Evolutionary conservation across 2,888 invertebrate species (phyloP).

Genomic region (Trissoscelio sp.): DNA sequence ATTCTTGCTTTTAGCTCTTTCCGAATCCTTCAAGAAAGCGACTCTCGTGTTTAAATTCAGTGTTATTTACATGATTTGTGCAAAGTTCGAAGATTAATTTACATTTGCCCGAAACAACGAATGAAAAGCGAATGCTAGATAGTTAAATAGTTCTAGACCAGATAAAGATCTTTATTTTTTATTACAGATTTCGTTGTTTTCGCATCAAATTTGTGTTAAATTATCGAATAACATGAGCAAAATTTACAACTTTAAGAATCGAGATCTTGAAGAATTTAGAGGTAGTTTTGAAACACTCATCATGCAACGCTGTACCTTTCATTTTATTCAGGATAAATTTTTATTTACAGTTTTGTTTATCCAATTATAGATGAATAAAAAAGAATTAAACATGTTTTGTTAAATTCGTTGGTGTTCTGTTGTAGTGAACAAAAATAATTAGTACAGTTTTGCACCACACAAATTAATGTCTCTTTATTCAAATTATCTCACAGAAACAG

Average conservation of each 20-base stretch:
- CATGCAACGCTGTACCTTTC: conserved; percentile 43
- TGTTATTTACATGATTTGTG: conserved; percentile 19
- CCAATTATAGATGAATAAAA: background rate
- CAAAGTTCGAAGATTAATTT: background rate
- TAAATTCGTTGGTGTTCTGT: conserved; percentile 25
- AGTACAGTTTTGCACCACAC: conserved; percentile 27
- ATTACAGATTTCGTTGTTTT: conserved; percentile 25
- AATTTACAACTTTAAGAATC: conserved; percentile 4
- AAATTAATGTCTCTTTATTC: conserved; percentile 11
- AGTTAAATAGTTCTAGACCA: too few species aligned
- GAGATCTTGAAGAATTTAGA: conserved; percentile 29
- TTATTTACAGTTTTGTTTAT: too few species aligned
- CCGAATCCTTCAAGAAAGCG: conserved; percentile 18
- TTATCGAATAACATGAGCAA: background rate
- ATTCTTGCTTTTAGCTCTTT: conserved; percentile 6
- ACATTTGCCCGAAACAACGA: background rate
- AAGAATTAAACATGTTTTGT: background rate
- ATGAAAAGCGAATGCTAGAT: background rate
- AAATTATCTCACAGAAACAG: conserved; percentile 6
- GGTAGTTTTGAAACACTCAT: conserved; percentile 20
- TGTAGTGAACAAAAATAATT: conserved; percentile 5
- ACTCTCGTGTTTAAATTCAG: background rate
- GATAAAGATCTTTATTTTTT: too few species aligned
- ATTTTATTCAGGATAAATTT: background rate
- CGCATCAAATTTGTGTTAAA: background rate